These are phyloP conservation scores for Arothron firmamentum DNA, from an alignment of 2,113 vertebrate species.

Conservation along the genomic window DNA sequence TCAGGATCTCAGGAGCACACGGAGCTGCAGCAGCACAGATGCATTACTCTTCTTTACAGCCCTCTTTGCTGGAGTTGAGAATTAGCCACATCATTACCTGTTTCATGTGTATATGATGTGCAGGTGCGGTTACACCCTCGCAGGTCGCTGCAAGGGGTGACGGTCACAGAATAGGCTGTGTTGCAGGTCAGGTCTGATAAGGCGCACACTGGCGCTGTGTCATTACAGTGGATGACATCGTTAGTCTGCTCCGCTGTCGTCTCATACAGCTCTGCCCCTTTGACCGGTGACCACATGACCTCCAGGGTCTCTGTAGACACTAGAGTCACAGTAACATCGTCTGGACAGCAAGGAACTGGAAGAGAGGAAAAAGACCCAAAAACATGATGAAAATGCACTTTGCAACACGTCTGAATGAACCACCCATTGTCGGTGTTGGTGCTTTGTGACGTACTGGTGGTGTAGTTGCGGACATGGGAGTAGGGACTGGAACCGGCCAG, in stretches of 20 bases:
- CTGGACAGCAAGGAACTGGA: conserved; percentile 88
- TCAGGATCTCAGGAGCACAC: conserved; percentile 85
- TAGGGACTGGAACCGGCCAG: conserved; percentile 81
- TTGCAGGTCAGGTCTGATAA: conserved; percentile 82
- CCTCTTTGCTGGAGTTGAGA: background rate
- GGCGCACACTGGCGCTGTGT: conserved; percentile 79
- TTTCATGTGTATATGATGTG: conserved; percentile 63
- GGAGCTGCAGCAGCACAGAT: conserved; percentile 76
- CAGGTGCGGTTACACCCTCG: conserved; percentile 81
- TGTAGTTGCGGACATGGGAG: conserved; percentile 82
- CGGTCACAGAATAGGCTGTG: conserved; percentile 78
- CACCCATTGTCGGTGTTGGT: background rate
- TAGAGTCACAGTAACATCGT: conserved; percentile 68
- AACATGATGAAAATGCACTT: background rate
- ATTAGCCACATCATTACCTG: conserved; percentile 69
- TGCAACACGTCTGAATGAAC: background rate
- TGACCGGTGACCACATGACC: conserved; percentile 81
- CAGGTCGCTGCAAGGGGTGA: conserved; percentile 83
- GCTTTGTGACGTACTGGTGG: conserved; percentile 76
- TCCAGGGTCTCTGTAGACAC: conserved; percentile 82
- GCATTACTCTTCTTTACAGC: background rate
- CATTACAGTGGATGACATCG: conserved; percentile 73
- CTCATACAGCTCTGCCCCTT: conserved; percentile 84
- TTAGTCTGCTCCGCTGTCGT: conserved; percentile 71
- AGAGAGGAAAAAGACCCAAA: conserved; percentile 1